A percentile compares a stretch with the other conserved stretches of the same genome.
Conservation (phyloP, 2,113 vertebrate species). For the Dipodomys merriami region DNA sequence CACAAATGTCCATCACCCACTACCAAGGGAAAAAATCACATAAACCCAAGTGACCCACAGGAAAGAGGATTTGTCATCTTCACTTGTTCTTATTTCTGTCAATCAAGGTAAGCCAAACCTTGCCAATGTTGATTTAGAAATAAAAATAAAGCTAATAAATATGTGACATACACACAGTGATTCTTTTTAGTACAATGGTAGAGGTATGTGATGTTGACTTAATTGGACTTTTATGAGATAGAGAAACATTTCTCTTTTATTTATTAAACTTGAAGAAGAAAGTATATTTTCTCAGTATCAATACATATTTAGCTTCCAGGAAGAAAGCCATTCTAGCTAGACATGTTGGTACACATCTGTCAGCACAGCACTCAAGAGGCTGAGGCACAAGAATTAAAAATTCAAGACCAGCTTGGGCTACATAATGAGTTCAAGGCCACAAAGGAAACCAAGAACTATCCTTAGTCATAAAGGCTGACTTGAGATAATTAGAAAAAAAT, state of each 20-base stretch:
- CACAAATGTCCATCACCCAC: not conserved
- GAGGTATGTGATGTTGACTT: not conserved
- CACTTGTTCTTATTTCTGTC: not conserved
- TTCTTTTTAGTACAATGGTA: not conserved
- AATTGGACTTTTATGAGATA: constrained; percentile 7
- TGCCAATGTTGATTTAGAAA: constrained; percentile 6
- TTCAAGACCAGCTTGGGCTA: too few relatives aligned
- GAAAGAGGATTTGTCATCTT: not conserved
- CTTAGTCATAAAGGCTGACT: not conserved
- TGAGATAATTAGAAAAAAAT: not conserved
- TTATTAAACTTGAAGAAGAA: not conserved
- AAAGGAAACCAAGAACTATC: too few relatives aligned
- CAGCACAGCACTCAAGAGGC: too few relatives aligned
- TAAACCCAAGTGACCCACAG: not conserved
- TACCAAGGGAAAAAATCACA: not conserved
- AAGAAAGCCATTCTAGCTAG: not conserved
- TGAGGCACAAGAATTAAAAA: too few relatives aligned
- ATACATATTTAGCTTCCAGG: not conserved
- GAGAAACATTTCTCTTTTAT: not conserved
- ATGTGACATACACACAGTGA: not conserved
- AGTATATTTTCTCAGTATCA: not conserved
- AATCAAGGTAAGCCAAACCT: constrained; percentile 5
- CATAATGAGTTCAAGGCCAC: too few relatives aligned
- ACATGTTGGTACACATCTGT: too few relatives aligned
- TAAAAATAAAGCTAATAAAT: constrained; percentile 50